phyloP scores from a whole-genome alignment of 2,888 invertebrate species.

The Mythimna vitellina region DNA sequence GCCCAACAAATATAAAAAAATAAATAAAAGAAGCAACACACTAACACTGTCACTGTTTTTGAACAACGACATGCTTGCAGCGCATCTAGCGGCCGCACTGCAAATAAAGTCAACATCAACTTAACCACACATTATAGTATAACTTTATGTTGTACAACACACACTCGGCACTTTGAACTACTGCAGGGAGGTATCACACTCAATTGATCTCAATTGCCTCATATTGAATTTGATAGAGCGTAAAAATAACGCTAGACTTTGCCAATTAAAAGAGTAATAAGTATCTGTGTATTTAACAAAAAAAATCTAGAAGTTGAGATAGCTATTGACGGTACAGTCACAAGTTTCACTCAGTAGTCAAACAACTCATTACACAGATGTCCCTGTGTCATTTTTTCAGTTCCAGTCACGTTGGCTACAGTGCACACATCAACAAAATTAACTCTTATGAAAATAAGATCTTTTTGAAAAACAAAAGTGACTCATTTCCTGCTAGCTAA shows the following conservation, averaged over 20 bases:
- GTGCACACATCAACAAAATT: neutral
- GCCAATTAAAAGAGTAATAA: conserved; percentile 23
- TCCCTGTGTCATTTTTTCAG: neutral
- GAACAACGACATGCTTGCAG: conserved; percentile 83
- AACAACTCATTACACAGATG: neutral
- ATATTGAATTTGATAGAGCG: conserved; percentile 43
- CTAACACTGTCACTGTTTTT: conserved; percentile 86
- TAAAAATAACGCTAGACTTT: conserved; percentile 28
- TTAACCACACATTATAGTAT: conserved; percentile 24
- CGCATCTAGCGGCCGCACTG: conserved; percentile 60
- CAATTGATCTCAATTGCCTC: conserved; percentile 59
- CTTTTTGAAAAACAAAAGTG: neutral
- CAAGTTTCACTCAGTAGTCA: neutral
- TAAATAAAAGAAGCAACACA: conserved; percentile 62
- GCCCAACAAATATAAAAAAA: conserved; percentile 10
- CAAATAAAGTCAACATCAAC: conserved; percentile 57
- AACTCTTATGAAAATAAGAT: neutral
- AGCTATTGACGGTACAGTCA: neutral
- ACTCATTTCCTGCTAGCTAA: neutral
- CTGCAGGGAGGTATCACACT: conserved; percentile 26
- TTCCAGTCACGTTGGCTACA: neutral
- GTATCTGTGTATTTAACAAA: neutral
- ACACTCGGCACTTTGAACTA: conserved; percentile 31
- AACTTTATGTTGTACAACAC: neutral
- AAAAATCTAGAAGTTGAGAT: neutral